phyloP scores from a whole-genome alignment of 2,113 vertebrate genomes.

The Aldabrachelys gigantea region DNA sequence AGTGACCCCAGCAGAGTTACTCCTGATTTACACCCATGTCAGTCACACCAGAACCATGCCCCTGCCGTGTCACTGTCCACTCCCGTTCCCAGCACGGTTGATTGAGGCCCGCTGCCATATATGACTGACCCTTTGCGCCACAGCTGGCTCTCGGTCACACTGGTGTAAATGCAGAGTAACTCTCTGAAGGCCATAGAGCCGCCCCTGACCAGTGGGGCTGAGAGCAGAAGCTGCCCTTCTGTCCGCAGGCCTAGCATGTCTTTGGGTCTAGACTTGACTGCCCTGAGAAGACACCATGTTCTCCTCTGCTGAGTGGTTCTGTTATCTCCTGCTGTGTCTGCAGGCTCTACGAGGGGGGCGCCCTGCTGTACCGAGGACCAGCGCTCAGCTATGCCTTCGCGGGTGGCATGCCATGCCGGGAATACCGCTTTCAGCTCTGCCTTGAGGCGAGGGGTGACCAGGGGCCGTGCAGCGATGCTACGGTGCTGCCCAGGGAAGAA shows the following conservation, averaged over 20 bases:
- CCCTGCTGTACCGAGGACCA: slow-evolving; percentile 52
- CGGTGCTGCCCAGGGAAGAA: slow-evolving; percentile 7
- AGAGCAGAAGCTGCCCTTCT: too few relatives aligned
- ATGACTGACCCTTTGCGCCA: background rate
- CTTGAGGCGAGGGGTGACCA: slow-evolving; percentile 54
- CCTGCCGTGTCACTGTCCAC: too few relatives aligned
- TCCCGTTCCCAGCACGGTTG: too few relatives aligned
- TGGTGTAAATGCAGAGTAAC: too few relatives aligned
- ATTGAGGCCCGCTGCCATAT: too few relatives aligned
- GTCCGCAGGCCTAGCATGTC: too few relatives aligned
- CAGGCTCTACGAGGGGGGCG: slow-evolving; percentile 57
- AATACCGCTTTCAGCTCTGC: slow-evolving; percentile 27
- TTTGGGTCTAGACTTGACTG: too few relatives aligned
- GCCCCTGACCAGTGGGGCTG: too few relatives aligned
- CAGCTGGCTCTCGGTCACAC: background rate
- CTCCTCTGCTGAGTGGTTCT: background rate
- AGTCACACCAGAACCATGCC: background rate
- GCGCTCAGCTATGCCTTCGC: slow-evolving; percentile 31
- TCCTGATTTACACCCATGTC: background rate
- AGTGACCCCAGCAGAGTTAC: background rate
- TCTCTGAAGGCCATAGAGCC: too few relatives aligned
- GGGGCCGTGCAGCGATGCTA: slow-evolving; percentile 52
- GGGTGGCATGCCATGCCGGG: background rate
- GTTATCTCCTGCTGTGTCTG: background rate
- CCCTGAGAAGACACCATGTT: background rate